Conservation (phyloP, 1,140 invertebrate species). For the Arctopsyche grandis region DNA sequence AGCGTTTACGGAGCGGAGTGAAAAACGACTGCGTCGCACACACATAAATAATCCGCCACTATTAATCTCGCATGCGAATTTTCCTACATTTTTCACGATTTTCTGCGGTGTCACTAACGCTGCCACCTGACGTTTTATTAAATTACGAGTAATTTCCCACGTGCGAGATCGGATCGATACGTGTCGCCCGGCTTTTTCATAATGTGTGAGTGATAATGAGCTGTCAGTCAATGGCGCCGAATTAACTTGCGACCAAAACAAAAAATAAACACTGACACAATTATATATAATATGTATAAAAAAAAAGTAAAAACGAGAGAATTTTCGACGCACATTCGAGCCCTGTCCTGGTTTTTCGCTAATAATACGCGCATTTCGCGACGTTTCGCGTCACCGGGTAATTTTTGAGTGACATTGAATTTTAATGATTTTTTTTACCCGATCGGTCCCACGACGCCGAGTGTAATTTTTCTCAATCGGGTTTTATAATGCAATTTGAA, state of each 20-base stretch:
- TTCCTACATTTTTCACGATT: conserved; percentile 19
- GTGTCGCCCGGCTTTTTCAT: background rate
- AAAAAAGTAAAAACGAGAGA: background rate
- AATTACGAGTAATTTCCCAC: no score
- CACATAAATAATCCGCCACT: conserved; percentile 24
- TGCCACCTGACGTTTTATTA: no score
- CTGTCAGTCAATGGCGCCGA: conserved; percentile 18
- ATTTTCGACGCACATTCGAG: background rate
- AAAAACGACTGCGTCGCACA: conserved; percentile 20
- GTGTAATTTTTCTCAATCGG: no score
- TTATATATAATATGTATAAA: background rate
- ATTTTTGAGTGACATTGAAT: conserved; percentile 37
- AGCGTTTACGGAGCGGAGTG: background rate
- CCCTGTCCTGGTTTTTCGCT: conserved; percentile 4
- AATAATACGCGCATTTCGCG: conserved; percentile 30
- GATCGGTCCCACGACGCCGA: background rate
- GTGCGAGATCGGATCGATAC: background rate
- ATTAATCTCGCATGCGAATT: conserved; percentile 21
- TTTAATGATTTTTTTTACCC: conserved; percentile 14
- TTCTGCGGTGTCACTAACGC: background rate
- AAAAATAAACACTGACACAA: background rate
- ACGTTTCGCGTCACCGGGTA: conserved; percentile 29
- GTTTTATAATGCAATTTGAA: no score
- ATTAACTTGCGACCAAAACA: background rate
- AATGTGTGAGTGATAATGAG: conserved; percentile 31